Evolutionary conservation across 2,888 invertebrate genomes (phyloP).

Genomic region (Hirtodrosophila histrioides): DNA sequence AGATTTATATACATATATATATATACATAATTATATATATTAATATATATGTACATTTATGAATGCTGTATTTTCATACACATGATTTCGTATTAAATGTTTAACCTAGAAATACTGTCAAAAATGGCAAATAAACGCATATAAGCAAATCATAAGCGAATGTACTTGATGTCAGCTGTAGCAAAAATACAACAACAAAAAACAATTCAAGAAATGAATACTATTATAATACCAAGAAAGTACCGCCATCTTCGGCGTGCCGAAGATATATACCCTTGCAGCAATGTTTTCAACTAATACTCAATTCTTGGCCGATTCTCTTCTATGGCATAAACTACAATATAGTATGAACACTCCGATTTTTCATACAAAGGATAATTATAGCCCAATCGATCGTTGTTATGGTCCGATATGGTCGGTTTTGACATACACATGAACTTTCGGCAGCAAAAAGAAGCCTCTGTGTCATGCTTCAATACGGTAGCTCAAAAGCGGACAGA

Average conservation of each 20-base stretch:
- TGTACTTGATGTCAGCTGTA: slow-evolving; percentile 77
- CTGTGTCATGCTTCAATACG: too few species aligned
- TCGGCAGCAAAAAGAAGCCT: too few species aligned
- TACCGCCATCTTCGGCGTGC: not conserved
- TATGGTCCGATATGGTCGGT: too few species aligned
- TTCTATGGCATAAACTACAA: too few species aligned
- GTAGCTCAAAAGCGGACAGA: too few species aligned
- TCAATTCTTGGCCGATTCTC: too few species aligned
- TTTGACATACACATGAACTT: too few species aligned
- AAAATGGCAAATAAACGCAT: slow-evolving; percentile 54
- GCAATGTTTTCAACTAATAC: too few species aligned
- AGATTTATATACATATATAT: slow-evolving; percentile 50
- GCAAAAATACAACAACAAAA: slow-evolving; percentile 40
- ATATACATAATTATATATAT: slow-evolving; percentile 36
- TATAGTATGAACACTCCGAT: too few species aligned
- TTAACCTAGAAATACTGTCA: slow-evolving; percentile 69
- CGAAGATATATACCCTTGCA: too few species aligned
- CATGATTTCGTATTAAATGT: slow-evolving; percentile 72
- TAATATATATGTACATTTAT: slow-evolving; percentile 43
- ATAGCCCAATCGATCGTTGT: too few species aligned
- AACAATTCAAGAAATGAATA: slow-evolving; percentile 36
- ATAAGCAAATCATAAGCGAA: slow-evolving; percentile 64
- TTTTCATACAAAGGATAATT: too few species aligned
- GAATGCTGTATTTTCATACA: slow-evolving; percentile 69
- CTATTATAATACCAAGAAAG: slow-evolving; percentile 18